Evolutionary conservation across 2,888 invertebrate species (phyloP).

Genomic region (Neria commutata): DNA sequence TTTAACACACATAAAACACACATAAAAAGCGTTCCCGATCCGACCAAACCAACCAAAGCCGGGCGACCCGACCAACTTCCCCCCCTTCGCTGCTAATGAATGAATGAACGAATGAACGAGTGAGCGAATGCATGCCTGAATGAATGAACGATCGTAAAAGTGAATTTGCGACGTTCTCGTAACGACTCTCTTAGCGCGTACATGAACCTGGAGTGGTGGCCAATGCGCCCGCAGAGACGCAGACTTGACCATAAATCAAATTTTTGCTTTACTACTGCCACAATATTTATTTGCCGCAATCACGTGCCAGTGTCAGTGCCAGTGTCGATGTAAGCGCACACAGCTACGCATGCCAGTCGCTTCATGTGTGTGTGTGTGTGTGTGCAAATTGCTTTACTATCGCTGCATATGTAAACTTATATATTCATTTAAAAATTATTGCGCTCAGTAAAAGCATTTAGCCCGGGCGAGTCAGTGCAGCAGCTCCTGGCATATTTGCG

Average conservation of each 20-base stretch:
- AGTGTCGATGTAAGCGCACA: neutral
- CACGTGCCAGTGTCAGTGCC: conserved; percentile 24
- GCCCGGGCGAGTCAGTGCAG: neutral
- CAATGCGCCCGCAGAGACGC: neutral
- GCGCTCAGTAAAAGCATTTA: neutral
- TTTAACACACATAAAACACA: conserved; percentile 44
- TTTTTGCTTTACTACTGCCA: conserved; percentile 7
- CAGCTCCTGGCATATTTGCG: conserved; percentile 22
- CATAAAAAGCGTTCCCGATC: too few species aligned
- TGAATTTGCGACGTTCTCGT: neutral
- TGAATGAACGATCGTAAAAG: neutral
- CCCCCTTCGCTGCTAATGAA: neutral
- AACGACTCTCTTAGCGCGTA: conserved; percentile 17
- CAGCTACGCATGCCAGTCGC: neutral
- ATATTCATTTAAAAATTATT: conserved; percentile 31
- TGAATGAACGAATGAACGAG: neutral
- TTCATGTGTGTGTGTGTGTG: neutral
- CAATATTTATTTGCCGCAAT: conserved; percentile 16
- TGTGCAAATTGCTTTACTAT: neutral
- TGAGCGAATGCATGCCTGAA: too few species aligned
- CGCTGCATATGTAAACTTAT: conserved; percentile 11
- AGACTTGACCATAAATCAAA: conserved; percentile 26
- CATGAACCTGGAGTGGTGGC: neutral
- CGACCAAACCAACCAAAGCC: neutral
- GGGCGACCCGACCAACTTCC: too few species aligned